A percentile compares a stretch with the other conserved stretches of the same genome.
Evolutionary conservation across 1,140 invertebrate species (phyloP).

Genomic region (Sarcophaga bullata): DNA sequence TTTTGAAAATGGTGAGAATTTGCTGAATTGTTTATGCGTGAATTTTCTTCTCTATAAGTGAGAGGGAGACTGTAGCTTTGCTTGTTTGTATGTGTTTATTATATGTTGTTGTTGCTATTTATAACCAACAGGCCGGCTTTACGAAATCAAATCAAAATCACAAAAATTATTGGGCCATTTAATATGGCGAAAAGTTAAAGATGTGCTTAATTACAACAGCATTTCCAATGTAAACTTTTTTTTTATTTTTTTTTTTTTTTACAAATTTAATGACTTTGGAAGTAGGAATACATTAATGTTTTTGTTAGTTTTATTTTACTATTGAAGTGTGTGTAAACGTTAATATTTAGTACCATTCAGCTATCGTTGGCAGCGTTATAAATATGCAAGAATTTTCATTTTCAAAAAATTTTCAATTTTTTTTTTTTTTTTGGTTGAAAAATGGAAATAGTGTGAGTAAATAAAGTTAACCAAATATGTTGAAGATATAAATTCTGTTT

Average conservation of each 20-base stretch:
- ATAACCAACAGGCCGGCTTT: neutral
- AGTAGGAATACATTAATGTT: no score
- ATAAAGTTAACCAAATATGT: neutral
- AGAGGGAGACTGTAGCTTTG: neutral
- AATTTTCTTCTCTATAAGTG: neutral
- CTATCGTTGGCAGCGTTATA: no score
- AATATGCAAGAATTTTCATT: no score
- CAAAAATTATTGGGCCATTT: conserved; percentile 31
- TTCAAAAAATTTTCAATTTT: no score
- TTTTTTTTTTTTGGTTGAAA: no score
- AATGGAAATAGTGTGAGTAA: neutral
- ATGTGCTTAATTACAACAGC: neutral
- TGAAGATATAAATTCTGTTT: neutral
- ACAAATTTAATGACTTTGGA: no score
- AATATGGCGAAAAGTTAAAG: conserved; percentile 25
- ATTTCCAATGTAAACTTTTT: neutral
- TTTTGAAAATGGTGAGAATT: conserved; percentile 31
- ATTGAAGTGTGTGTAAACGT: no score
- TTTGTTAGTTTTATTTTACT: no score
- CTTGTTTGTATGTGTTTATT: neutral
- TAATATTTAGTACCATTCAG: no score
- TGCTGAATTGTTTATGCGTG: neutral
- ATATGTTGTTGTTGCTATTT: conserved; percentile 6
- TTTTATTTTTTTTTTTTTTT: no score
- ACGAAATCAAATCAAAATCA: conserved; percentile 38